These are phyloP conservation scores for Plutomurus gul DNA, from an alignment of 1,140 invertebrate genomes.

Conservation along the genomic window DNA sequence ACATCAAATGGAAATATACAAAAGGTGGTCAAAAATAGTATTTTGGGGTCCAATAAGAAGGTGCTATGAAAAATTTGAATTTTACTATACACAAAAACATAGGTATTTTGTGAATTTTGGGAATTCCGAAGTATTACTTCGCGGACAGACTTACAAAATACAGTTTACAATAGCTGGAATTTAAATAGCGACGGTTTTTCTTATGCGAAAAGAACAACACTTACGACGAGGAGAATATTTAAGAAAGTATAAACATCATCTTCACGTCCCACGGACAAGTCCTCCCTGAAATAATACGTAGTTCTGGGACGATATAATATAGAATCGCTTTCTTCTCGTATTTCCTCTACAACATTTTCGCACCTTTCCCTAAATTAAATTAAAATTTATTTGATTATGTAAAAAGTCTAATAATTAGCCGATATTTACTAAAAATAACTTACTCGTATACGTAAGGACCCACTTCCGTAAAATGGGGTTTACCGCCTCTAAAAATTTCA, in stretches of 20 bases:
- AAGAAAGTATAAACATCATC: slow-evolving; percentile 31
- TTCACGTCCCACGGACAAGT: slow-evolving; percentile 35
- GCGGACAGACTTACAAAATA: too few relatives aligned
- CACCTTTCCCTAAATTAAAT: slow-evolving; percentile 33
- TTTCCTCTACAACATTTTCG: slow-evolving; percentile 25
- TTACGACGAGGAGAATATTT: slow-evolving; percentile 46
- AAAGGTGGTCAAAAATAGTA: too few relatives aligned
- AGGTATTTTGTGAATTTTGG: too few relatives aligned
- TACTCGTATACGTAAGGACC: slow-evolving; percentile 57
- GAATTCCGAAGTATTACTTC: too few relatives aligned
- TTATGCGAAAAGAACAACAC: neutral
- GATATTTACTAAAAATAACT: neutral
- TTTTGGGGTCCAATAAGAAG: too few relatives aligned
- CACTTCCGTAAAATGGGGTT: slow-evolving; percentile 58
- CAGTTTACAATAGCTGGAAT: neutral
- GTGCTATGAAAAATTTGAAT: too few relatives aligned
- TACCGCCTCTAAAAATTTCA: slow-evolving; percentile 56
- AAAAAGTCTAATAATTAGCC: neutral
- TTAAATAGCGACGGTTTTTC: too few relatives aligned
- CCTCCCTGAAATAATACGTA: slow-evolving; percentile 33
- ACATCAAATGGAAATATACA: too few relatives aligned
- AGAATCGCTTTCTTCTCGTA: slow-evolving; percentile 10
- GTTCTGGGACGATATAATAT: slow-evolving; percentile 36
- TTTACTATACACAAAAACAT: too few relatives aligned
- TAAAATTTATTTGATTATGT: neutral